A percentile compares a stretch with the other conserved stretches of the same genome.
These are phyloP conservation scores for Acanthurus leucopareius DNA, from an alignment of 2,797 vertebrate species.

Conservation along the genomic window DNA sequence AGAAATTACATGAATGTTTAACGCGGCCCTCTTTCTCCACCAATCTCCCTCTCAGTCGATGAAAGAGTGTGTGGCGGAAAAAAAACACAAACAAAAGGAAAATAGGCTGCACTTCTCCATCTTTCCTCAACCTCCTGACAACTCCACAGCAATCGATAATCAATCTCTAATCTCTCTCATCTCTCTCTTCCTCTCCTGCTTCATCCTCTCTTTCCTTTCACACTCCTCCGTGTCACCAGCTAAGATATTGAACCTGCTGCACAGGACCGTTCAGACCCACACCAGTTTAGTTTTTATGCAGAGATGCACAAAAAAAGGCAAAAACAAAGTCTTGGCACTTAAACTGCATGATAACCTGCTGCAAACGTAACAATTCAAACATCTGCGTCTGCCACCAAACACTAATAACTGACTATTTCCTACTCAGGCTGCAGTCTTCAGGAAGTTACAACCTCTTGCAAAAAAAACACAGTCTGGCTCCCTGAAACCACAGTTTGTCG, in stretches of 20 bases:
- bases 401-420: too few species aligned
- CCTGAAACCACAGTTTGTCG: neutral
- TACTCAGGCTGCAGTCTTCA: too few species aligned
- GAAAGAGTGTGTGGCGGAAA: slow-evolving; percentile 16
- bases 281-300: slow-evolving; percentile 18
- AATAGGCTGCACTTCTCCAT: slow-evolving; percentile 65
- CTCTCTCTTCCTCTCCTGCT: slow-evolving; percentile 46
- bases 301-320: neutral
- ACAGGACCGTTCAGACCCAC: slow-evolving; percentile 17
- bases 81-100: slow-evolving; percentile 66
- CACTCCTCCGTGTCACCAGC: slow-evolving; percentile 45
- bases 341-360: neutral
- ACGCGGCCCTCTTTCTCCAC: slow-evolving; percentile 39
- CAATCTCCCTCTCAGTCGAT: slow-evolving; percentile 49
- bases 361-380: neutral
- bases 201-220: slow-evolving; percentile 46
- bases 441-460: too few species aligned
- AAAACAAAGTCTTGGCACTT: neutral
- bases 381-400: neutral
- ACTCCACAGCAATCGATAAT: slow-evolving; percentile 76
- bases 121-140: slow-evolving; percentile 60
- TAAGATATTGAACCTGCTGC: slow-evolving; percentile 46
- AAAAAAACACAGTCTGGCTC: too few species aligned
- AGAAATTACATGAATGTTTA: slow-evolving; percentile 68
- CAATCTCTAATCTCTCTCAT: slow-evolving; percentile 79